Evolutionary conservation across 1,140 invertebrate genomes (phyloP).

Genomic region (Diabrotica virgifera): DNA sequence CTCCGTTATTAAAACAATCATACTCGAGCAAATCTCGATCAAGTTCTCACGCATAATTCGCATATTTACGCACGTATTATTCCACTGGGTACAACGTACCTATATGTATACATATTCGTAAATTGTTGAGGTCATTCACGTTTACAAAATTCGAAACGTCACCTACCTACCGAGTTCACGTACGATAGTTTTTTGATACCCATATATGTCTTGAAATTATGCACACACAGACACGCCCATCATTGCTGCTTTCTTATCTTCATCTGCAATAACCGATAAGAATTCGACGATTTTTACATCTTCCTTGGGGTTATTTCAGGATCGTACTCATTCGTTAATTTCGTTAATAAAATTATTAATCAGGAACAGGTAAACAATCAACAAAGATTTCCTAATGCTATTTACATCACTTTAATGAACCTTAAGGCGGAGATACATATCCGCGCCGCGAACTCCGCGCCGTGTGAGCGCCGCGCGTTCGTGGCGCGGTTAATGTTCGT

Average conservation of each 20-base stretch:
- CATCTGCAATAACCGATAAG: constrained; percentile 2
- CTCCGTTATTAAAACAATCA: too few relatives aligned
- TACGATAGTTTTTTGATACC: constrained; percentile 8
- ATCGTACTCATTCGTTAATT: neutral
- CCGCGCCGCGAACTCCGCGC: too few relatives aligned
- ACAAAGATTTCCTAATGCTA: too few relatives aligned
- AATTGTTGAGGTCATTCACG: constrained; percentile 5
- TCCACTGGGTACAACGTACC: neutral
- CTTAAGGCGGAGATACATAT: too few relatives aligned
- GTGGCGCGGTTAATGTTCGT: too few relatives aligned
- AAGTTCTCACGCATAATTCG: neutral
- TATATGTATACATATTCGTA: neutral
- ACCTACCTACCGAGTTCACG: constrained; percentile 3
- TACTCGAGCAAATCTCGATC: neutral
- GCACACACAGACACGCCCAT: constrained; percentile 9
- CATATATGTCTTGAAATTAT: constrained; percentile 8
- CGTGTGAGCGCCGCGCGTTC: too few relatives aligned
- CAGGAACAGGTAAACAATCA: too few relatives aligned
- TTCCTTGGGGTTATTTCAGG: neutral
- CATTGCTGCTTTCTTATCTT: constrained; percentile 1
- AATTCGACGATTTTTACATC: neutral
- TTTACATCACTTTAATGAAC: too few relatives aligned
- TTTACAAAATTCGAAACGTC: constrained; percentile 7
- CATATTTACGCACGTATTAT: constrained; percentile 1
- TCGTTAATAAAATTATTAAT: too few relatives aligned